Base-by-base conservation (phyloP, 2,797 vertebrate genomes). In the Hemibagrus guttatus region DNA sequence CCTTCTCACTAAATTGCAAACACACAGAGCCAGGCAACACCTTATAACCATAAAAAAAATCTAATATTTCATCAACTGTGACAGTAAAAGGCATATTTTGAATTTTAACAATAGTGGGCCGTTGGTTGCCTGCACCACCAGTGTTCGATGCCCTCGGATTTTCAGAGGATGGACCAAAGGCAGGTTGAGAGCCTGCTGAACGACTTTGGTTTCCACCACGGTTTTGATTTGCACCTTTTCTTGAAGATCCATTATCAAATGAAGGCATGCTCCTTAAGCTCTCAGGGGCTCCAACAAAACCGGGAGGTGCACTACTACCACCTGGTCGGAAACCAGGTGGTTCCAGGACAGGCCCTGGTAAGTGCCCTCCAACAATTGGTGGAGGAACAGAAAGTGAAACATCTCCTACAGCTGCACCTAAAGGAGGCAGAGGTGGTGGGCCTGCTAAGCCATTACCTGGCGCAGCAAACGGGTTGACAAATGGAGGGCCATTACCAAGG, bases 21-120 rank as follows among this genome's bases (percentile, higher is more conserved):
- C 98, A 99, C 42, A 99, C 97, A 16, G 98, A 99, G 86, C 97
- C 97, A 82, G 96, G 98, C 88, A 99, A 96, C 89, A 99, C 97
- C 91, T 99, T 97, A 92, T 99, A 99, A 72, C 98, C 98, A 85
- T 99, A 99, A 92, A 99, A 99, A 92, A 99, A 99, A 97, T 99
- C 98, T 94, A 99, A 94, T 90, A 99, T 99, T 93, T 99, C 98
- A 91, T 99, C 98, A 86, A 98, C 97, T 0, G 97, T 98, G 86
- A 99, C 98, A 80, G 98, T 99, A 91, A 99, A 99, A 23, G 98
- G 98, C 98, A 99, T 99, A 92, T 99, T 99, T 89, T 99, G 98
- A 83, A 99, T 97, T 94, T 98, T 98, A 87, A 99, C 99, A 89
- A 99, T 95, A 58, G 97, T 98, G 23, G 98, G 98, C n/a, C 95